These are phyloP conservation scores for Lophotriccus pileatus DNA, from an alignment of 2,797 vertebrate genomes.

Conservation along the genomic window DNA sequence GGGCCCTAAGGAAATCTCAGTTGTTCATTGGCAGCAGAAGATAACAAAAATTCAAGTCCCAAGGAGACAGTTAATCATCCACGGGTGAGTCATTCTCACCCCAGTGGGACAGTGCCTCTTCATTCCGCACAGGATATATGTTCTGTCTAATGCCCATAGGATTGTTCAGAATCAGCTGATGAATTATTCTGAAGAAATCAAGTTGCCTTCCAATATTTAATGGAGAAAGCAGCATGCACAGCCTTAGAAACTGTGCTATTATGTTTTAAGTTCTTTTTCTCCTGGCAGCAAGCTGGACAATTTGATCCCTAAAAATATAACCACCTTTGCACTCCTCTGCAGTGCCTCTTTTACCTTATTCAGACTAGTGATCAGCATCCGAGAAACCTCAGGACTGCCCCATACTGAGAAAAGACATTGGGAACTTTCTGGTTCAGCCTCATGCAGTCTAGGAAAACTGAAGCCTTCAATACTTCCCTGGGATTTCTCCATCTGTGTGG, in stretches of 20 bases:
- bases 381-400: background rate
- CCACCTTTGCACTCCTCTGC: background rate
- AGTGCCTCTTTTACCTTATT: background rate
- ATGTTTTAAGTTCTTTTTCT: background rate
- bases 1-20: background rate
- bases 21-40: background rate
- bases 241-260: background rate
- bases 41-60: background rate
- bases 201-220: background rate
- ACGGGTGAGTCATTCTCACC: background rate
- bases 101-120: background rate
- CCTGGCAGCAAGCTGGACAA: background rate
- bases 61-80: background rate
- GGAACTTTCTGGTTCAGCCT: background rate
- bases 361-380: background rate
- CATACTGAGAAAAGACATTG: background rate
- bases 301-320: background rate
- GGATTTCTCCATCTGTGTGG: background rate
- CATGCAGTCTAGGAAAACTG: background rate
- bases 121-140: background rate
- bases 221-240: background rate
- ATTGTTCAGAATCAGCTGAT: background rate
- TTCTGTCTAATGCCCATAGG: background rate
- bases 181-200: slow-evolving; percentile 8
- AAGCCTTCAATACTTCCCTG: background rate